Percentiles rank a stretch among this genome's conserved stretches.
These are phyloP conservation scores for Ifrita kowaldi DNA, from an alignment of 2,113 vertebrate genomes.

Conservation along the genomic window DNA sequence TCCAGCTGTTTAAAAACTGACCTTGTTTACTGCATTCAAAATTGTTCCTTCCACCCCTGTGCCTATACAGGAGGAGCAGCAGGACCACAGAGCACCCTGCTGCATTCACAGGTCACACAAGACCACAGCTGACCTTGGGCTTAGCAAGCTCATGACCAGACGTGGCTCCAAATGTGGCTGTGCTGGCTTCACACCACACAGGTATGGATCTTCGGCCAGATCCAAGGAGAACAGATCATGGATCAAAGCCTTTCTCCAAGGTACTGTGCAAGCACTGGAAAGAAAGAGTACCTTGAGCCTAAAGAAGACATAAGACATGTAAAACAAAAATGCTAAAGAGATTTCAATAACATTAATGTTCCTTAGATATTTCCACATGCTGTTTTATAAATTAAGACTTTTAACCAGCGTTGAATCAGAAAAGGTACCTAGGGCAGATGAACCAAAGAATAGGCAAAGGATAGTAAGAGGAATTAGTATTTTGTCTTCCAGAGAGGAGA, in stretches of 20 bases:
- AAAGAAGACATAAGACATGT: neutral
- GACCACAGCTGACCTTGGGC: neutral
- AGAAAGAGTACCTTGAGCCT: neutral
- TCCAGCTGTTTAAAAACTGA: neutral
- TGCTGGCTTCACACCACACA: neutral
- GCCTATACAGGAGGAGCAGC: neutral
- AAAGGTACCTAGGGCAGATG: neutral
- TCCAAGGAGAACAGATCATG: neutral
- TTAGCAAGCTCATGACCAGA: neutral
- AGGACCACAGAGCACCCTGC: neutral
- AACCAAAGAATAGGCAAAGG: neutral
- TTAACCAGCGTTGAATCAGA: neutral
- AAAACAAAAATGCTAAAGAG: neutral
- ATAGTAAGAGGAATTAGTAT: neutral
- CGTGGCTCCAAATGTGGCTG: accelerated
- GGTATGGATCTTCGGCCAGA: neutral
- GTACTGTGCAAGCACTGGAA: neutral
- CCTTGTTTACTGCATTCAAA: neutral
- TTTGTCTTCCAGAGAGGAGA: neutral
- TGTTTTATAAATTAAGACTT: neutral
- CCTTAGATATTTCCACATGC: neutral
- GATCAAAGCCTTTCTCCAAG: neutral
- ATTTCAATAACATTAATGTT: neutral
- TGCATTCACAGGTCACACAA: neutral
- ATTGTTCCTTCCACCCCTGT: neutral